A percentile compares a stretch with the other conserved stretches of the same genome.
These are phyloP conservation scores for Alloplasta piceator DNA, from an alignment of 2,888 invertebrate species.

Conservation along the genomic window DNA sequence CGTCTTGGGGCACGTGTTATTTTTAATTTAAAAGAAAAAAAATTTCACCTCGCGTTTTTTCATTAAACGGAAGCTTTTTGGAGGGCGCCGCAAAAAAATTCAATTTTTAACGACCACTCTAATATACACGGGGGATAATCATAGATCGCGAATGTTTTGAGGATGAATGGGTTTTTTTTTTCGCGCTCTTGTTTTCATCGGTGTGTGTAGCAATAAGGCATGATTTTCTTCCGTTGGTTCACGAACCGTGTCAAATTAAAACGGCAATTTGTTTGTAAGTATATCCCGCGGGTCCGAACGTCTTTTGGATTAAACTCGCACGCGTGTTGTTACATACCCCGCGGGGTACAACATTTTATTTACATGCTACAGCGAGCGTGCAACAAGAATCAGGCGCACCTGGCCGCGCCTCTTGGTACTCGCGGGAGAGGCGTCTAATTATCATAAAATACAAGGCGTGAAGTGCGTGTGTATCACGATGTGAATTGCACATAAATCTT, in stretches of 20 bases:
- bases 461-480: slow-evolving; percentile 17
- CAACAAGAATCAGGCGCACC: slow-evolving; percentile 64
- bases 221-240: slow-evolving; percentile 52
- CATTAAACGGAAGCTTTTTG: too few relatives aligned
- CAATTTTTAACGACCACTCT: too few relatives aligned
- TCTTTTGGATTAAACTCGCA: slow-evolving; percentile 50
- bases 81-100: too few relatives aligned
- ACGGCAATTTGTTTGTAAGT: slow-evolving; percentile 74
- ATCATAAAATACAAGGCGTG: slow-evolving; percentile 70
- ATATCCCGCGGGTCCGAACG: slow-evolving; percentile 61
- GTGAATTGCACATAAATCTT: not conserved
- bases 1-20: too few relatives aligned
- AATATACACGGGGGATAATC: not conserved
- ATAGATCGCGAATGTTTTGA: too few relatives aligned
- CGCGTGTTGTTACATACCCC: slow-evolving; percentile 27
- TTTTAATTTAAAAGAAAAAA: too few relatives aligned
- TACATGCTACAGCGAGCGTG: not conserved
- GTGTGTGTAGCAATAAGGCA: not conserved
- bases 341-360: not conserved
- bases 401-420: slow-evolving; percentile 71
- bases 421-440: slow-evolving; percentile 66
- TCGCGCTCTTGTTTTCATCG: not conserved
- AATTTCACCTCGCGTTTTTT: too few relatives aligned
- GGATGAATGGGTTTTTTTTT: slow-evolving; percentile 12
- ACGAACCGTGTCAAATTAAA: slow-evolving; percentile 74